These are phyloP conservation scores for Heliconius eleuchia DNA, from an alignment of 1,140 invertebrate species.

Conservation along the genomic window DNA sequence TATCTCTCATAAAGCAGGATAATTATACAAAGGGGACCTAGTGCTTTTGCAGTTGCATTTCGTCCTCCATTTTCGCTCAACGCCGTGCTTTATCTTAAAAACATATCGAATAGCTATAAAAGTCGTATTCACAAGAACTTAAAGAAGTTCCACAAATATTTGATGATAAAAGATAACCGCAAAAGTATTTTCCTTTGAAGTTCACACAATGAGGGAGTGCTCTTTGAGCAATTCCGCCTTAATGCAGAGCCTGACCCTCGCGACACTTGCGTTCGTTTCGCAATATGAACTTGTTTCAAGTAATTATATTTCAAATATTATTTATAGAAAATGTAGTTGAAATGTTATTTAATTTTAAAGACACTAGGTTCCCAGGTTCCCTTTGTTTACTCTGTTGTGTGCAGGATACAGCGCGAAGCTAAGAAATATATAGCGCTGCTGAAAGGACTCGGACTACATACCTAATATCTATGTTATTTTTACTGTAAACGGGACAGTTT, in stretches of 20 bases:
- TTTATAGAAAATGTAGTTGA: neutral
- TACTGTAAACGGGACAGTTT: too few relatives aligned
- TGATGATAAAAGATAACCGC: slow-evolving; percentile 16
- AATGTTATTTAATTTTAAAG: neutral
- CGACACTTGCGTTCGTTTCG: slow-evolving; percentile 16
- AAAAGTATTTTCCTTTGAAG: slow-evolving; percentile 27
- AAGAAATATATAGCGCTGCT: too few relatives aligned
- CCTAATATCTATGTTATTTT: too few relatives aligned
- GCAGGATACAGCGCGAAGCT: too few relatives aligned
- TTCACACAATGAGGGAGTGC: slow-evolving; percentile 28
- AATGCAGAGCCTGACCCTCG: slow-evolving; percentile 24
- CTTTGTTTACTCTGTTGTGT: too few relatives aligned
- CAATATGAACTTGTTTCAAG: slow-evolving; percentile 21
- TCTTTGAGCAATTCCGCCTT: slow-evolving; percentile 33
- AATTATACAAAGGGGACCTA: neutral
- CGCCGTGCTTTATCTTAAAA: neutral
- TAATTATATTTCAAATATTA: slow-evolving; percentile 1
- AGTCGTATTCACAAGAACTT: neutral
- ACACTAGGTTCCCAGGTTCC: too few relatives aligned
- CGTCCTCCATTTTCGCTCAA: neutral
- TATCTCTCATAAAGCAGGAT: too few relatives aligned
- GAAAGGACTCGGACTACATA: too few relatives aligned
- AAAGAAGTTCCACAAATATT: neutral
- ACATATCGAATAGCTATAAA: neutral
- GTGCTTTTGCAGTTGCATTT: neutral